These are phyloP conservation scores for Malacoraja senta DNA, from an alignment of 2,797 vertebrate genomes.

Conservation along the genomic window DNA sequence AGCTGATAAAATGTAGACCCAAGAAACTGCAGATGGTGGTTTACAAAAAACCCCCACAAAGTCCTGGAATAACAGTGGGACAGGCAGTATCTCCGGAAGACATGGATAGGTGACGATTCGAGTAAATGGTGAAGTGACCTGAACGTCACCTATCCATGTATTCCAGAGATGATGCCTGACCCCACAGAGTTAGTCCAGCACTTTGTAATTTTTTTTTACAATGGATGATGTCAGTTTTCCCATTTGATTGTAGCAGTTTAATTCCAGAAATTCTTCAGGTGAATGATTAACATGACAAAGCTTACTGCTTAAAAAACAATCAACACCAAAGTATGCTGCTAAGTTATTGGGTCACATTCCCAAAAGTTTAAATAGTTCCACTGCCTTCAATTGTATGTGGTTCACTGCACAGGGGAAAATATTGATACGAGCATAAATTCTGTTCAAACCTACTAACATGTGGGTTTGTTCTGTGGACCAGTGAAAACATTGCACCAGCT, in stretches of 20 bases:
- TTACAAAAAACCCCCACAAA: no score
- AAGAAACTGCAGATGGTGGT: no score
- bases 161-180: no score
- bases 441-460: neutral
- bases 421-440: slow-evolving; percentile 1
- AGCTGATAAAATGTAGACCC: no score
- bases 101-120: no score
- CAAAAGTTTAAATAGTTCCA: neutral
- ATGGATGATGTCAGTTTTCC: slow-evolving; percentile 7
- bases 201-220: no score
- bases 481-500: neutral
- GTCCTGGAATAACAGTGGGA: no score
- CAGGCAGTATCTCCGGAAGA: no score
- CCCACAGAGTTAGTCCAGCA: no score
- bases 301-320: slow-evolving; percentile 3
- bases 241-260: neutral
- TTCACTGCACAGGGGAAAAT: neutral
- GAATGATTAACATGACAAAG: slow-evolving; percentile 14
- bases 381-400: neutral
- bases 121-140: no score
- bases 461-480: neutral
- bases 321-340: neutral
- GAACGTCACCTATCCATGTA: no score
- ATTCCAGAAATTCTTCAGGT: neutral
- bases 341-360: neutral